Percentiles rank a stretch among this genome's conserved stretches.
Evolutionary conservation across 2,888 invertebrate species (phyloP).

Genomic region (Catocala sponsa): DNA sequence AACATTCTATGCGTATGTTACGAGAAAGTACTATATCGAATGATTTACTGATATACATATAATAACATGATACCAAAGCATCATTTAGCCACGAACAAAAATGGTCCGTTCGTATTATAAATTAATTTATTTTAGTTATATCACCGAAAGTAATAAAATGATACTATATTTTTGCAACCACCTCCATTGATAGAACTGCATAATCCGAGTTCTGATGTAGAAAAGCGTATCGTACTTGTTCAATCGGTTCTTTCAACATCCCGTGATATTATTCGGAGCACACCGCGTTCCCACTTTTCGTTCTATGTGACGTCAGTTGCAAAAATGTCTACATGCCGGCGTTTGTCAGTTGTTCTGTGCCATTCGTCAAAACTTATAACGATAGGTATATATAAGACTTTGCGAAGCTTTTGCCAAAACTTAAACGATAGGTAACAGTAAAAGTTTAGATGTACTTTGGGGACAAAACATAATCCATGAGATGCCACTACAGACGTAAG

Average conservation of each 20-base stretch:
- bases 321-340: slow-evolving; percentile 4
- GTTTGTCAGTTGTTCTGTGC: background rate
- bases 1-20: no score
- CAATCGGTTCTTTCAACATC: slow-evolving; percentile 11
- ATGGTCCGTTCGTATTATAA: no score
- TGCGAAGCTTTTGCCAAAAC: slow-evolving; percentile 3
- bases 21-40: no score
- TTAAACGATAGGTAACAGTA: background rate
- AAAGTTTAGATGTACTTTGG: background rate
- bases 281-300: slow-evolving; percentile 6
- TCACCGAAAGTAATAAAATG: no score
- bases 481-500: slow-evolving; percentile 3
- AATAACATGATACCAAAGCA: no score
- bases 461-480: slow-evolving; percentile 1
- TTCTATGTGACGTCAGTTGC: slow-evolving; percentile 8
- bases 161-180: no score
- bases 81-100: no score
- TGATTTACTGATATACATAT: no score
- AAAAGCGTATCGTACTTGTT: slow-evolving; percentile 1
- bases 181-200: slow-evolving; percentile 3
- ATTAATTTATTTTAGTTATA: no score
- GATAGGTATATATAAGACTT: background rate
- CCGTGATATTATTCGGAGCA: slow-evolving; percentile 8
- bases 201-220: slow-evolving; percentile 1
- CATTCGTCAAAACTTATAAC: slow-evolving; percentile 1